phyloP scores from a whole-genome alignment of 1,140 invertebrate species.

The Drosophila sucinea region DNA sequence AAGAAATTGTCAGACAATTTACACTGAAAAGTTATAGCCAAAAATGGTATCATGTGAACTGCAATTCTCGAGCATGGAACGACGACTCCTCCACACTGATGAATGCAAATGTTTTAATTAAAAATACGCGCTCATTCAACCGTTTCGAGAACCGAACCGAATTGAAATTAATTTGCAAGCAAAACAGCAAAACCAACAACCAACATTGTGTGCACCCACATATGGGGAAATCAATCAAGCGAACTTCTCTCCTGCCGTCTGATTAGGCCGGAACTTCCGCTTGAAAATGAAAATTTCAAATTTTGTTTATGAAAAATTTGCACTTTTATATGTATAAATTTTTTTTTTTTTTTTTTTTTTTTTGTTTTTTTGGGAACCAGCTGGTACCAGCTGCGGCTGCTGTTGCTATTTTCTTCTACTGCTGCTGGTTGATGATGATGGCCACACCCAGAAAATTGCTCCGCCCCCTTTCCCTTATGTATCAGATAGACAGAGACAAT shows the following conservation, averaged over 20 bases:
- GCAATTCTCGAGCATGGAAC: conserved; percentile 41
- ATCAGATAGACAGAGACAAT: conserved; percentile 27
- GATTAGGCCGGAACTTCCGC: conserved; percentile 72
- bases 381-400: conserved; percentile 57
- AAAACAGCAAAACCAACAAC: conserved; percentile 41
- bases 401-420: conserved; percentile 7
- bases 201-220: conserved; percentile 29
- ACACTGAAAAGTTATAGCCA: no score
- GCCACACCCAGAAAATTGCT: conserved; percentile 58
- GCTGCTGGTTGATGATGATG: conserved; percentile 20
- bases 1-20: no score
- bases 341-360: conserved; percentile 14
- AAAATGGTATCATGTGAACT: conserved; percentile 15
- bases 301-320: conserved; percentile 75
- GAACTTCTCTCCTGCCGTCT: conserved; percentile 46
- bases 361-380: conserved; percentile 21
- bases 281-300: conserved; percentile 67
- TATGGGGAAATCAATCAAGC: conserved; percentile 70
- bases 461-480: conserved; percentile 60
- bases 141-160: conserved; percentile 48
- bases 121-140: conserved; percentile 62
- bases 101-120: conserved; percentile 4
- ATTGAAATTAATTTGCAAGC: conserved; percentile 65
- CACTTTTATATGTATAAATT: conserved; percentile 70
- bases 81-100: not conserved